Evolutionary conservation across 1,140 invertebrate genomes (phyloP).

Genomic region (Papilio machaon): DNA sequence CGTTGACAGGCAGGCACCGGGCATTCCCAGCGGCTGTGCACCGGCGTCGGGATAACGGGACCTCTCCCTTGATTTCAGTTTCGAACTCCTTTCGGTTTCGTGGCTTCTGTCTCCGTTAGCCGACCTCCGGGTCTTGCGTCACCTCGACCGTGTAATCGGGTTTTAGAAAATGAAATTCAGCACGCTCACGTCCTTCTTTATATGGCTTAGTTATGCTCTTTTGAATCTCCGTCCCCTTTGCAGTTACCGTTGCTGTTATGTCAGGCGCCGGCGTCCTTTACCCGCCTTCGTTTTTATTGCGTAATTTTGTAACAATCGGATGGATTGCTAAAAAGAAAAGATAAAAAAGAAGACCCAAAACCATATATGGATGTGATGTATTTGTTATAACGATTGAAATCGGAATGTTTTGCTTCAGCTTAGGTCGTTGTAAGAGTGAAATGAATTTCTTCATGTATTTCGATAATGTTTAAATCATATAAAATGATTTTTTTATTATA

Average conservation of each 20-base stretch:
- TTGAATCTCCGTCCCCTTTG: conserved; percentile 56
- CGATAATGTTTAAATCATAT: too few species aligned
- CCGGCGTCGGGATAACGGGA: conserved; percentile 75
- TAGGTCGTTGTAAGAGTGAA: too few species aligned
- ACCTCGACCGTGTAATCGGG: conserved; percentile 71
- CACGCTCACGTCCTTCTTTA: conserved; percentile 72
- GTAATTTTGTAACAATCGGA: conserved; percentile 40
- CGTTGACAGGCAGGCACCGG: conserved; percentile 56
- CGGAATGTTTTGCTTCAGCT: too few species aligned
- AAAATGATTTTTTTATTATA: too few species aligned
- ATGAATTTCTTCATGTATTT: too few species aligned
- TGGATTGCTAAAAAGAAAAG: background rate
- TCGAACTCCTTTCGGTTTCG: conserved; percentile 78
- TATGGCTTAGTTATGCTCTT: conserved; percentile 67
- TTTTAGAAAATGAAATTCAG: conserved; percentile 81
- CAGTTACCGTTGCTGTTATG: conserved; percentile 54
- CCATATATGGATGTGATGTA: too few species aligned
- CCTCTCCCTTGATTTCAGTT: conserved; percentile 77
- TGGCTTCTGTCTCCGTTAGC: conserved; percentile 67
- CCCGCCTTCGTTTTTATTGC: conserved; percentile 55
- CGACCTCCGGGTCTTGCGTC: conserved; percentile 73
- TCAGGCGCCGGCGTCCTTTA: conserved; percentile 46
- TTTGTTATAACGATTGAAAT: too few species aligned
- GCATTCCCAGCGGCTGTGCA: conserved; percentile 72
- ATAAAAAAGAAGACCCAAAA: background rate